Base-by-base conservation (phyloP, 2,797 vertebrate genomes). In the Thunnus albacares region DNA sequence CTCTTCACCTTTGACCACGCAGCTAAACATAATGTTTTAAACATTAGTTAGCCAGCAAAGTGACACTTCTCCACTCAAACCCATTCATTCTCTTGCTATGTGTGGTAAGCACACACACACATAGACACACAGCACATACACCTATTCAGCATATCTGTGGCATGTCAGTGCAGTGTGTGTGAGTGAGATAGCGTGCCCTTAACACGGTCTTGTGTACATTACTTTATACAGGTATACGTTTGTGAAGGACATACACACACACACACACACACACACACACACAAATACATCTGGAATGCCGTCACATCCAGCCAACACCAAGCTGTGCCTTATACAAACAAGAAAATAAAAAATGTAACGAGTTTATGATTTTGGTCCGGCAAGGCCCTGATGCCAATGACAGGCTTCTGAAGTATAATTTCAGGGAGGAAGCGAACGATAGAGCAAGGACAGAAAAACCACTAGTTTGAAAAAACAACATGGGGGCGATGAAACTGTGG, bases 341-440 rank as follows among this genome's bases (percentile, higher is more conserved):
- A 80, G 81, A 80, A 85, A 79, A 91, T 74, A 73, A 75, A 87
- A 85, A 84, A 80, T 69, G 51, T 77, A 85, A 87, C 57, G 45
- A 83, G 41, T 87, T 92, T 87, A 83, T 85, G 84, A 89, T 93
- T 94, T 90, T 87, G 82, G 87, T 71, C 70, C 53, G 22, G 81
- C 82, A 9, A 73, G 60, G 71, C 53, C 71, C 70, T 78, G 28
- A 18, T 33, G 71, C 73, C 81, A 94, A 93, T 93, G 85, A 95
- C 67, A 92, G 88, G 84, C 88, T 84, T 67, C 79, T 61, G 63
- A 43, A 28, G 71, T 77, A 87, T 90, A 89, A 93, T 94, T 95
- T 93, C 60, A 94, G 86, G 85, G 92, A 85, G 64, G 80, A 88
- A 60, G 82, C 84, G 75, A 87, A 89, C 71, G 83, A 88, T 89